Percentiles rank a stretch among this genome's conserved stretches.
phyloP scores from a whole-genome alignment of 2,888 invertebrate species.

The Pollenia angustigena region DNA sequence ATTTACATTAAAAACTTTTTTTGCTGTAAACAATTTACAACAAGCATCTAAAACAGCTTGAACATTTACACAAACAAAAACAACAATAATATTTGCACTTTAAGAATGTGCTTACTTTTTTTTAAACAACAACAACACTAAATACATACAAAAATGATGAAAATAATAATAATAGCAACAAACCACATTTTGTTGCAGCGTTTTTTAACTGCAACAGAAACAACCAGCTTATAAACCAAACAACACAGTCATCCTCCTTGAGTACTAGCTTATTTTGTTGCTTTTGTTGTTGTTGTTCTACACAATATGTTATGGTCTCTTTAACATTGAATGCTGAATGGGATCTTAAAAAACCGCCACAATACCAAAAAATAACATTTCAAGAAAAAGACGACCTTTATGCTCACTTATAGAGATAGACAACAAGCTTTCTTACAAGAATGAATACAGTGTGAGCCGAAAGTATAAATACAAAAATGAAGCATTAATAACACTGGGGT shows the following conservation, averaged over 20 bases:
- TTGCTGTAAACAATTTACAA: constrained; percentile 38
- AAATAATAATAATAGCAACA: background rate
- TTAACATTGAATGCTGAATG: too few relatives aligned
- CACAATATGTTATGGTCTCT: too few relatives aligned
- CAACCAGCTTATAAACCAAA: constrained; percentile 30
- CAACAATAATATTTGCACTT: constrained; percentile 30
- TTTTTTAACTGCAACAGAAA: background rate
- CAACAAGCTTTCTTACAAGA: too few relatives aligned
- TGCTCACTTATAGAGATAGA: too few relatives aligned
- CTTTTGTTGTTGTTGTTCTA: too few relatives aligned
- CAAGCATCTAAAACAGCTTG: background rate
- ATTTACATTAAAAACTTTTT: constrained; percentile 58
- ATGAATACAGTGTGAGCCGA: too few relatives aligned
- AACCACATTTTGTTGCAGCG: constrained; percentile 24
- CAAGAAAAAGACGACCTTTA: too few relatives aligned
- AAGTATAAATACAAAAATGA: constrained; percentile 1
- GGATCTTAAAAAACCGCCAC: too few relatives aligned
- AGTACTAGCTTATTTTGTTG: too few relatives aligned
- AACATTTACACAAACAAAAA: constrained; percentile 19
- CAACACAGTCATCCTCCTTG: constrained; percentile 39
- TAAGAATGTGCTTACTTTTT: constrained; percentile 47
- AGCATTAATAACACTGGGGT: constrained; percentile 25
- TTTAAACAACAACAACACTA: constrained; percentile 7
- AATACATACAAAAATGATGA: background rate
- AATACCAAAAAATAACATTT: too few relatives aligned